Evolutionary conservation across 2,113 vertebrate species (phyloP).

Genomic region (Aix galericulata): DNA sequence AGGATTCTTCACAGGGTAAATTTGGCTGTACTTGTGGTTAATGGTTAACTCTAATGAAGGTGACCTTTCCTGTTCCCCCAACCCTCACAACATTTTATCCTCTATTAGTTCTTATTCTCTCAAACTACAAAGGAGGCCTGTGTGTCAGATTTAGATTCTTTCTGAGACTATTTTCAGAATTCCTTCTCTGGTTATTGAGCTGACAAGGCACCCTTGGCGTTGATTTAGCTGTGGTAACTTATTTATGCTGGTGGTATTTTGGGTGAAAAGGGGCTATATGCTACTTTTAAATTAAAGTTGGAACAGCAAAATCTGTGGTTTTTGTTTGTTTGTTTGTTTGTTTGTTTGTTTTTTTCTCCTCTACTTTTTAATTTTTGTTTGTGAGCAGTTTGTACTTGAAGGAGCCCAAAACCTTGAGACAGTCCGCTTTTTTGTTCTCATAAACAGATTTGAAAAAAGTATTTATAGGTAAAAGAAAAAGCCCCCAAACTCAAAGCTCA

Average conservation of each 20-base stretch:
- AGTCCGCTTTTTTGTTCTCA: background rate
- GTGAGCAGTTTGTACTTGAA: background rate
- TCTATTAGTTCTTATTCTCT: background rate
- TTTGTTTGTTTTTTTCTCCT: background rate
- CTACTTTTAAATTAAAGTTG: background rate
- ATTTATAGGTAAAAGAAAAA: background rate
- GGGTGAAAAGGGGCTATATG: background rate
- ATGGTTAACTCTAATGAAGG: background rate
- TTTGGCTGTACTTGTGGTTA: background rate
- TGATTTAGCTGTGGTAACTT: background rate
- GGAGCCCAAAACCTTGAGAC: background rate
- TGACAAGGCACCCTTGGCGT: background rate
- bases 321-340: background rate
- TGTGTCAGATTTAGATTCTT: background rate
- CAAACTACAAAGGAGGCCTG: background rate
- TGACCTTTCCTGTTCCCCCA: background rate
- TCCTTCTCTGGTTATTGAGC: background rate
- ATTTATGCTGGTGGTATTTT: background rate
- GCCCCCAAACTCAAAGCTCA: background rate
- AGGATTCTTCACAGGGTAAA: background rate
- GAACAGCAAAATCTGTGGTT: background rate
- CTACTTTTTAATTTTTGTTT: background rate
- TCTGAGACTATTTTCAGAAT: background rate
- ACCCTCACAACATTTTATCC: background rate
- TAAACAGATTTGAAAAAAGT: background rate